Evolutionary conservation across 2,113 vertebrate species (phyloP).

Genomic region (Grammatotria lemairii): DNA sequence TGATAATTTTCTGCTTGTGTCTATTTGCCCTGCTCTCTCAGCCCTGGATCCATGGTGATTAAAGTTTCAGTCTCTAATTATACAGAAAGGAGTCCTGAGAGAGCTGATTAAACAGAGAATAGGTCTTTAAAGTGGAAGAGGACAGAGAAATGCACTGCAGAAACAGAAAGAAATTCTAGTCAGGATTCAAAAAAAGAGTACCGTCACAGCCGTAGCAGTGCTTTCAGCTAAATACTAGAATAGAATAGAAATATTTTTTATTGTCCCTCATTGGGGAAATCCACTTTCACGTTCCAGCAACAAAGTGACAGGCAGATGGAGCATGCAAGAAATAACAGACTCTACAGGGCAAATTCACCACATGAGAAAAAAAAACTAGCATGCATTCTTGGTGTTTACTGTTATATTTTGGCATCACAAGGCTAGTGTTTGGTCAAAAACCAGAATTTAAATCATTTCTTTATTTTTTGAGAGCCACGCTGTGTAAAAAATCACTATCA

Average conservation of each 20-base stretch:
- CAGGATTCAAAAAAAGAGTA: background rate
- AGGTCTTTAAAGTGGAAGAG: slow-evolving; percentile 9
- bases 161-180: background rate
- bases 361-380: background rate
- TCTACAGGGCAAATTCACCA: background rate
- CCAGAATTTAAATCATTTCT: background rate
- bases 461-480: background rate
- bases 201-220: background rate
- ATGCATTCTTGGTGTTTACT: background rate
- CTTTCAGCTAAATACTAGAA: background rate
- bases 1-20: background rate
- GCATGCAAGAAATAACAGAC: background rate
- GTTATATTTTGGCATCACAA: background rate
- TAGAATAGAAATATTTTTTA: background rate
- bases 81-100: slow-evolving; percentile 36
- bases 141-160: background rate
- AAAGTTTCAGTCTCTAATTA: slow-evolving; percentile 54
- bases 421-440: background rate
- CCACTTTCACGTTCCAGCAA: background rate
- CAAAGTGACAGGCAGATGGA: background rate
- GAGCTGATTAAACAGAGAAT: slow-evolving; percentile 55
- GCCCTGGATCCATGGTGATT: slow-evolving; percentile 39
- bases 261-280: background rate
- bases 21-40: background rate
- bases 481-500: background rate